Conservation (phyloP, 2,888 invertebrate genomes). For the Scaptomyza cyrtandrae region DNA sequence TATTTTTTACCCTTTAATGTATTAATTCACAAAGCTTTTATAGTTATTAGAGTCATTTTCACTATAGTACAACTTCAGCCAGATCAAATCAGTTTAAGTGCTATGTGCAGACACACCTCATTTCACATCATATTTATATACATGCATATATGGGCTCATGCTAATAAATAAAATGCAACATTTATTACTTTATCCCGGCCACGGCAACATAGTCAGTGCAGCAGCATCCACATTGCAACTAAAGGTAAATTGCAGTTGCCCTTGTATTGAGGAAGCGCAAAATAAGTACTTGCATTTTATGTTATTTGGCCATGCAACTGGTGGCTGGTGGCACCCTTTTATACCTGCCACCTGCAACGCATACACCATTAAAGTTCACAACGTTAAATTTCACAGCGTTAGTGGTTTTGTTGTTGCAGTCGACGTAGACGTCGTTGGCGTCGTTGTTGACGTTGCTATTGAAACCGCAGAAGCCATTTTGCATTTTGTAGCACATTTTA, state of each 20-base stretch:
- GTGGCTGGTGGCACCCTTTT: conserved; percentile 44
- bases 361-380: conserved; percentile 70
- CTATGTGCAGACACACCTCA: conserved; percentile 37
- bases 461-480: conserved; percentile 80
- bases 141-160: conserved; percentile 5
- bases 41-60: conserved; percentile 1
- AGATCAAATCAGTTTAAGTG: conserved; percentile 41
- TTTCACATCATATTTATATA: conserved; percentile 21
- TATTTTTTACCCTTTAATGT: too few species aligned
- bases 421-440: conserved; percentile 11
- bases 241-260: conserved; percentile 28
- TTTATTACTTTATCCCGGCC: conserved; percentile 70
- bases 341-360: conserved; percentile 42
- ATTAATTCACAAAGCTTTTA: too few species aligned
- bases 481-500: conserved; percentile 81
- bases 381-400: conserved; percentile 68
- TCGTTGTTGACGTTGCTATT: conserved; percentile 60
- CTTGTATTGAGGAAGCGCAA: conserved; percentile 14
- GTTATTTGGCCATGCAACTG: conserved; percentile 75
- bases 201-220: conserved; percentile 35
- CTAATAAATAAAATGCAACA: conserved; percentile 74
- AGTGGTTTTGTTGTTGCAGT: conserved; percentile 50
- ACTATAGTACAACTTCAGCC: not conserved
- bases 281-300: conserved; percentile 62
- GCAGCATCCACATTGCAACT: conserved; percentile 13